Conservation (phyloP, 2,797 vertebrate species). For the Gambelia wislizenii region DNA sequence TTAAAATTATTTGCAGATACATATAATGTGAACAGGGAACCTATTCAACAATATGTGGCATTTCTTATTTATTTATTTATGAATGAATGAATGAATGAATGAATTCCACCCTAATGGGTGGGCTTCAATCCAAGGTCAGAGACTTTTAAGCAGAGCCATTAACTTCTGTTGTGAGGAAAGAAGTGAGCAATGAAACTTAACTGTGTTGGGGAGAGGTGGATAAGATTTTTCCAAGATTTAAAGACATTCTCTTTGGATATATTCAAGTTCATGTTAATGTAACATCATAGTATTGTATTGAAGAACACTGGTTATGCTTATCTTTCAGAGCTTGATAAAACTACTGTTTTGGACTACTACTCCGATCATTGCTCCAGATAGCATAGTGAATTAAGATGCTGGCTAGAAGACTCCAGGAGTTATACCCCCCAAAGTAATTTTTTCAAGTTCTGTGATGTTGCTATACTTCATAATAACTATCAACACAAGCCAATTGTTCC, state of each 20-base stretch:
- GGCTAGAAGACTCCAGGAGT: too few relatives aligned
- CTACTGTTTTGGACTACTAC: too few relatives aligned
- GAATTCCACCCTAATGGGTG: not conserved
- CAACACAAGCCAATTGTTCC: not conserved
- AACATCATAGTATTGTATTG: not conserved
- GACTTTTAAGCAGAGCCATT: not conserved
- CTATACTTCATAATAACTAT: not conserved
- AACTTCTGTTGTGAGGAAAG: too few relatives aligned
- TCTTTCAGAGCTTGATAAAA: not conserved
- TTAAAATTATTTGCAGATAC: slow-evolving; percentile 9
- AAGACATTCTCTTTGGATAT: not conserved
- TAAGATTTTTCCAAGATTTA: not conserved
- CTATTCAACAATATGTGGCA: not conserved
- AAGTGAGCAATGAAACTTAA: not conserved
- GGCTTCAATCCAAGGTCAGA: not conserved
- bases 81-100: too few relatives aligned
- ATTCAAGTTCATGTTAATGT: too few relatives aligned
- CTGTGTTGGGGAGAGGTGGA: too few relatives aligned
- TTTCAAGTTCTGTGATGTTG: not conserved
- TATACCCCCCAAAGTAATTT: not conserved
- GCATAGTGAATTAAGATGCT: too few relatives aligned
- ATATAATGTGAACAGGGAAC: not conserved
- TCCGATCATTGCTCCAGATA: too few relatives aligned
- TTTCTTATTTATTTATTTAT: too few relatives aligned
- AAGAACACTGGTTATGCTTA: not conserved